Conservation (phyloP, 1,140 invertebrate species). For the Bombus haemorrhoidalis region DNA sequence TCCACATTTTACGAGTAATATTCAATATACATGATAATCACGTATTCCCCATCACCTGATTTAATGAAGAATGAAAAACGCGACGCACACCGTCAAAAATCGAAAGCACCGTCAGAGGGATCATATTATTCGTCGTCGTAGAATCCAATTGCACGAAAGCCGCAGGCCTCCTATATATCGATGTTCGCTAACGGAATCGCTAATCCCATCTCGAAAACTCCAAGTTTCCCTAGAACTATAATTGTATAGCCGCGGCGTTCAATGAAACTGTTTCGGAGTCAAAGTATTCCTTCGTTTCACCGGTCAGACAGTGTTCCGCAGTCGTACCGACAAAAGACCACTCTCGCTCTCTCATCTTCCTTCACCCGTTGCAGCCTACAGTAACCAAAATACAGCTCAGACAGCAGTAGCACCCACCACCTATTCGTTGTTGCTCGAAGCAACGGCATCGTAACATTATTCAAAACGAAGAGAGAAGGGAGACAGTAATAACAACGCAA, state of each 20-base stretch:
- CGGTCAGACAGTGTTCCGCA: conserved; percentile 46
- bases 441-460: conserved; percentile 51
- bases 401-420: neutral
- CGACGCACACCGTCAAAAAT: neutral
- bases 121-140: conserved; percentile 21
- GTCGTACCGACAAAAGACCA: conserved; percentile 61
- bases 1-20: too few species aligned
- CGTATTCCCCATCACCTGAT: neutral
- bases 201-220: conserved; percentile 61
- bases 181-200: conserved; percentile 44
- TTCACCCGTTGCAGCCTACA: neutral
- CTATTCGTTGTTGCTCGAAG: conserved; percentile 23
- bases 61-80: neutral
- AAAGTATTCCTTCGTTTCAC: conserved; percentile 64
- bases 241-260: conserved; percentile 52
- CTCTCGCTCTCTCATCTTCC: neutral
- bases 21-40: too few species aligned
- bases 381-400: conserved; percentile 9
- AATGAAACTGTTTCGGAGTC: conserved; percentile 51
- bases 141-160: conserved; percentile 39
- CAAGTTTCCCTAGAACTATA: conserved; percentile 59
- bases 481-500: neutral
- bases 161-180: conserved; percentile 45
- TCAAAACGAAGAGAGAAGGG: neutral
- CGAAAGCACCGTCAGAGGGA: neutral